Conservation (phyloP, 1,140 invertebrate genomes). For the Drosophila dunni region DNA sequence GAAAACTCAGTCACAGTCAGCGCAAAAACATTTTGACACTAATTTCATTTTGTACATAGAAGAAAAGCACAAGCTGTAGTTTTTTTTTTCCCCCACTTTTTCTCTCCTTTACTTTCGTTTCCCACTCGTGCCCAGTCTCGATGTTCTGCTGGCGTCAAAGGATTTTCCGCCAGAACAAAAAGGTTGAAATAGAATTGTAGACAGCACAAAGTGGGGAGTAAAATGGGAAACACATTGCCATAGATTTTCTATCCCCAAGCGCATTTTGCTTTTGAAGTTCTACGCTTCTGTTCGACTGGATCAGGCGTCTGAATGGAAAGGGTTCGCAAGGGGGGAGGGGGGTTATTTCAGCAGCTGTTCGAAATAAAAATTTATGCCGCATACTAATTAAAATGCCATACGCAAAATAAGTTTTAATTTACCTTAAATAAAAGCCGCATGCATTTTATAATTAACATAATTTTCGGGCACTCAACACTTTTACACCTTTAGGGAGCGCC, state of each 20-base stretch:
- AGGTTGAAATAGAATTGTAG: slow-evolving; percentile 78
- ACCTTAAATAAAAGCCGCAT: slow-evolving; percentile 48
- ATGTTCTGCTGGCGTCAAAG: slow-evolving; percentile 71
- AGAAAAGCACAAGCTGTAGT: slow-evolving; percentile 64
- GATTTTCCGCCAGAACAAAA: slow-evolving; percentile 69
- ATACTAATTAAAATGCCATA: slow-evolving; percentile 79
- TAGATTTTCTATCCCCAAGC: slow-evolving; percentile 47
- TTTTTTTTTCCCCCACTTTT: slow-evolving; percentile 30
- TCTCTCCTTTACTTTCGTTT: not conserved
- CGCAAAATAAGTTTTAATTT: slow-evolving; percentile 74
- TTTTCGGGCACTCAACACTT: slow-evolving; percentile 73
- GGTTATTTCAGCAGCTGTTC: slow-evolving; percentile 20
- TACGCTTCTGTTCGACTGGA: slow-evolving; percentile 19
- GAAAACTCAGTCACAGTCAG: slow-evolving; percentile 80
- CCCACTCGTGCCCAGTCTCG: slow-evolving; percentile 2
- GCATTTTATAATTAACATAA: slow-evolving; percentile 77
- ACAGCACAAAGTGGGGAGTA: slow-evolving; percentile 48
- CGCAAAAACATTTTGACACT: slow-evolving; percentile 82
- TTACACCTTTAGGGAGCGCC: slow-evolving; percentile 64
- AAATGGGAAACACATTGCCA: slow-evolving; percentile 77
- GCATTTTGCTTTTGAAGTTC: slow-evolving; percentile 65
- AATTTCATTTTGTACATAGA: slow-evolving; percentile 81
- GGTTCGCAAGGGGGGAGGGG: not conserved
- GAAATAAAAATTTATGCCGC: slow-evolving; percentile 68
- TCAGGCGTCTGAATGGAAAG: not conserved